A percentile compares a stretch with the other conserved stretches of the same genome.
These are phyloP conservation scores for Larimichthys polyactis DNA, from an alignment of 2,113 vertebrate species.

Conservation along the genomic window DNA sequence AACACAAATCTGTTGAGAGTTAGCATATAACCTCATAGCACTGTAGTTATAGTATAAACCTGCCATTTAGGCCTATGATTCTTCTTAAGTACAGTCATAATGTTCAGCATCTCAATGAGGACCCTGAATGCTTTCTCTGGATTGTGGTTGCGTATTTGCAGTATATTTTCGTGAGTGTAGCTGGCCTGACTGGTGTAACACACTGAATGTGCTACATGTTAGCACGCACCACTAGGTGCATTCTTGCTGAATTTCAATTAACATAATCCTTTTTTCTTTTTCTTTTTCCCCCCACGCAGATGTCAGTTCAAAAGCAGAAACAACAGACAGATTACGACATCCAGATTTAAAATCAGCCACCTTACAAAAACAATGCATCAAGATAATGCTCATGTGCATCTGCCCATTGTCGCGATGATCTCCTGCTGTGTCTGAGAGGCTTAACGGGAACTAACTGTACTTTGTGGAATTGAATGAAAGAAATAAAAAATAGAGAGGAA, in stretches of 20 bases:
- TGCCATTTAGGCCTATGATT: conserved; percentile 53
- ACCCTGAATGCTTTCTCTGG: conserved; percentile 16
- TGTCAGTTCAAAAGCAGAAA: conserved; percentile 32
- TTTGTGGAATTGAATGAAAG: conserved; percentile 62
- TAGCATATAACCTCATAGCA: conserved; percentile 24
- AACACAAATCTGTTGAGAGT: conserved; percentile 67
- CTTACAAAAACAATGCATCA: conserved; percentile 51
- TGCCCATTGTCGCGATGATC: conserved; percentile 54
- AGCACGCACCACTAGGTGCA: not conserved
- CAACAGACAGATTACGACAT: conserved; percentile 35
- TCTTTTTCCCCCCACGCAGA: not conserved
- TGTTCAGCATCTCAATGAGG: conserved; percentile 33
- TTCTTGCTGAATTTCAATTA: conserved; percentile 49
- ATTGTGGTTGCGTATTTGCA: conserved; percentile 10
- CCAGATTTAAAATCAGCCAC: conserved; percentile 34
- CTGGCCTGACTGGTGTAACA: not conserved
- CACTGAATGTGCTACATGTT: not conserved
- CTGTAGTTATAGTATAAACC: conserved; percentile 36
- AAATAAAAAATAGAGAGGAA: conserved; percentile 22
- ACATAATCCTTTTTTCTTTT: conserved; percentile 17
- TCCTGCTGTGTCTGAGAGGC: conserved; percentile 61
- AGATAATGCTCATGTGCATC: conserved; percentile 44
- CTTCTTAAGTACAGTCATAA: conserved; percentile 46
- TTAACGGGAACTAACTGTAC: conserved; percentile 62
- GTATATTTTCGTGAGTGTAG: not conserved